A percentile compares a stretch with the other conserved stretches of the same genome.
These are phyloP conservation scores for Apeltes quadracus DNA, from an alignment of 2,113 vertebrate genomes.

Conservation along the genomic window DNA sequence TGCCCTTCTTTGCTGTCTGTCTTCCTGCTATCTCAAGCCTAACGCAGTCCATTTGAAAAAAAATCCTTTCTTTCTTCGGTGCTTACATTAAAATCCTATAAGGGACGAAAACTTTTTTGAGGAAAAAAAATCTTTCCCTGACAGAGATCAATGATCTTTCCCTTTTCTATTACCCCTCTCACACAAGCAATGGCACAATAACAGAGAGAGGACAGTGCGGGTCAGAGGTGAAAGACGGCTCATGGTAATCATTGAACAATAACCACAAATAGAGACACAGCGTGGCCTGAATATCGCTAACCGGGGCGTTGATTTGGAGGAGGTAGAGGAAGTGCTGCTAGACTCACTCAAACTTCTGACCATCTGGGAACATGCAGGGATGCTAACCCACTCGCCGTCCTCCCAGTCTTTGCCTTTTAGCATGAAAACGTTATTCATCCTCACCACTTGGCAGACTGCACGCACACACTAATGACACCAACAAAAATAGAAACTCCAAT, in stretches of 20 bases:
- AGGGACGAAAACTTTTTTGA: slow-evolving; percentile 48
- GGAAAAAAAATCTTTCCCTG: slow-evolving; percentile 62
- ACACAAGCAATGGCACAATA: slow-evolving; percentile 71
- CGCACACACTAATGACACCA: slow-evolving; percentile 33
- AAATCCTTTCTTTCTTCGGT: slow-evolving; percentile 38
- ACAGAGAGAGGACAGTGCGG: slow-evolving; percentile 60
- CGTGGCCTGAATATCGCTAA: slow-evolving; percentile 64
- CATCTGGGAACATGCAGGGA: slow-evolving; percentile 58
- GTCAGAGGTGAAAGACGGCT: slow-evolving; percentile 73
- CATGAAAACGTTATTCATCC: slow-evolving; percentile 32
- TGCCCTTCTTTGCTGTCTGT: slow-evolving; percentile 30
- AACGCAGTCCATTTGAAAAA: slow-evolving; percentile 40
- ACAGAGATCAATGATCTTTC: slow-evolving; percentile 72
- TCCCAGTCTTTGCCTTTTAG: slow-evolving; percentile 29
- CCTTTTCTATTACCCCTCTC: slow-evolving; percentile 44
- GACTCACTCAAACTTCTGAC: slow-evolving; percentile 18
- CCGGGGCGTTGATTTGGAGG: slow-evolving; percentile 58
- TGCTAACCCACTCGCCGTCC: slow-evolving; percentile 42
- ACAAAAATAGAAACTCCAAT: slow-evolving; percentile 41
- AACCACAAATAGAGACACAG: slow-evolving; percentile 66
- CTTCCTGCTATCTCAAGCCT: slow-evolving; percentile 12
- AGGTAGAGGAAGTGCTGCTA: slow-evolving; percentile 61
- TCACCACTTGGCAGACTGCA: slow-evolving; percentile 27
- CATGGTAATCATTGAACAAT: slow-evolving; percentile 73
- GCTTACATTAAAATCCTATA: slow-evolving; percentile 68